Base-by-base conservation (phyloP, 2,888 invertebrate species). In the Ptychoptera albimana region DNA sequence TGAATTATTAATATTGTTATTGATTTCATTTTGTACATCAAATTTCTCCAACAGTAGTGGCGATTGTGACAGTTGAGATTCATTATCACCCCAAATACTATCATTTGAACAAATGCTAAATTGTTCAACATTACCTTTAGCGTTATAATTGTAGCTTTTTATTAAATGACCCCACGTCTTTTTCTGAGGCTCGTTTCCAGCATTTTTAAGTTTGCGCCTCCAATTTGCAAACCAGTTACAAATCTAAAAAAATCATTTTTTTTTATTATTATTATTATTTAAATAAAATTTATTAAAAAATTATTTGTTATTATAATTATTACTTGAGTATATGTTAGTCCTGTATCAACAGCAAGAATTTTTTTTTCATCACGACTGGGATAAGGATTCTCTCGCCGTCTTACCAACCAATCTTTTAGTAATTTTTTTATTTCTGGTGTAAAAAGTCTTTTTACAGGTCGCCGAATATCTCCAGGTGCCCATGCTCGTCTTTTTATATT, bases 221-320 rank as follows among this genome's bases (percentile, higher is more conserved):
- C 83, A 83, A 56, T 83, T 83, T n/a, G 83, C 83, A 59, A 83
- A 83, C 83, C 83, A 83, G 61, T 83, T 83, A 55, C 79, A 79
- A 46, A 79, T 77, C 77, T 79, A 64, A 41, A 63, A 64, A 47
- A 34, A 50, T 9, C 3, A 2, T 13, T 10, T 41, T 41, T 34
- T 3, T 10, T 41, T 32, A 13, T 31, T 31, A 31, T 14, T 13
- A 16, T 11, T 11, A 30, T 30, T 12, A 6, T 6, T 11, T 32
- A 31, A 12, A 5, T 23, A 32, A 32, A 2, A 35, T 10, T 39
- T 23, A 16, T 3, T 39, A 7, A 23, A 39, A 16, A 39, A 16
- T 8, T 8, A 2, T 36, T 5, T 36, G 8, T n/a, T 12, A 12
- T 13, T 12, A 4, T 5, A 30, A 30, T 46, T 45, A 43, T 9